Percentiles rank a stretch among this genome's conserved stretches.
phyloP scores from a whole-genome alignment of 2,797 vertebrate genomes.

The Ctenopoma multispine region DNA sequence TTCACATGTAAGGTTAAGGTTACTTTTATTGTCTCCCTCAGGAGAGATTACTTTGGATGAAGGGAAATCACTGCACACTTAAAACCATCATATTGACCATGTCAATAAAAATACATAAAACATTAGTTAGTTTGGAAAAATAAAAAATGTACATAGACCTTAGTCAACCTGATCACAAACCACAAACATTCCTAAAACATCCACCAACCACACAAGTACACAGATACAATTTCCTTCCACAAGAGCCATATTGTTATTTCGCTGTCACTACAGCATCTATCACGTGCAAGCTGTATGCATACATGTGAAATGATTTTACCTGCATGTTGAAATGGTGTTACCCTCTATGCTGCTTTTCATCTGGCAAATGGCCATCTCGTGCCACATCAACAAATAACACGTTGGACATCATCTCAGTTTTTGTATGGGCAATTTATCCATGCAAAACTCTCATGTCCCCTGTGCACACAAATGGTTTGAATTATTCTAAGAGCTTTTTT shows the following conservation, averaged over 20 bases:
- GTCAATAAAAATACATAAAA: too few species aligned
- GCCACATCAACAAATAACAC: slow-evolving; percentile 73
- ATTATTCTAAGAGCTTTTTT: slow-evolving; percentile 71
- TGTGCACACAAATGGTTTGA: slow-evolving; percentile 78
- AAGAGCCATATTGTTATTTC: slow-evolving; percentile 50
- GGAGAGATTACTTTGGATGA: too few species aligned
- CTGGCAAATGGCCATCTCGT: slow-evolving; percentile 64
- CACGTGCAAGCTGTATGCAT: slow-evolving; percentile 39
- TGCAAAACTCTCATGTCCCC: slow-evolving; percentile 70
- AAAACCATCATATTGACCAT: too few species aligned
- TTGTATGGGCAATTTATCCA: slow-evolving; percentile 71
- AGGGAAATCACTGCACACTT: too few species aligned
- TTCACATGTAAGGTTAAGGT: too few species aligned
- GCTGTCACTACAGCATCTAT: slow-evolving; percentile 36
- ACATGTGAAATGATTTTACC: slow-evolving; percentile 42
- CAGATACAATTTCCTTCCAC: slow-evolving; percentile 33
- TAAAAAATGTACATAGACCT: too few species aligned
- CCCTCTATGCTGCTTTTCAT: slow-evolving; percentile 45
- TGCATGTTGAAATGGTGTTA: slow-evolving; percentile 32
- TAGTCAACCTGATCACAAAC: too few species aligned
- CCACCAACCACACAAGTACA: too few species aligned
- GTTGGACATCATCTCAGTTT: slow-evolving; percentile 65
- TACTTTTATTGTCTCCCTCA: slow-evolving; percentile 8
- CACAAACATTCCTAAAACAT: too few species aligned
- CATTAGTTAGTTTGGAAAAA: too few species aligned